These are phyloP conservation scores for Neoitamus cyanurus DNA, from an alignment of 2,888 invertebrate species.

Conservation along the genomic window DNA sequence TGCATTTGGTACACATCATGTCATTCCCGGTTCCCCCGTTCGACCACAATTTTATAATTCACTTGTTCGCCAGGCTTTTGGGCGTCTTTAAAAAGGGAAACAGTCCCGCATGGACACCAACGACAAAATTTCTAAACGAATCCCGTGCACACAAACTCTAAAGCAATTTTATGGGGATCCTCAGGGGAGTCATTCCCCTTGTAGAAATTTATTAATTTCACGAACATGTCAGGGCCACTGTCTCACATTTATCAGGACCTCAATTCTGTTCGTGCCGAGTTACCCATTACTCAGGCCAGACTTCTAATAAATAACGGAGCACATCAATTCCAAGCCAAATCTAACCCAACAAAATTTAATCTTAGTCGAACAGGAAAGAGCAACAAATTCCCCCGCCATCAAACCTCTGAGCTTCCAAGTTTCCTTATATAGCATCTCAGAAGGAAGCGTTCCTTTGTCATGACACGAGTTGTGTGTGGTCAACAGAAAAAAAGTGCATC, in stretches of 20 bases:
- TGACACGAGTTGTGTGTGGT: background rate
- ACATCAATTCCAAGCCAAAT: constrained; percentile 6
- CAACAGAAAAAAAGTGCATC: constrained; percentile 2
- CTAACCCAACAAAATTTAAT: constrained; percentile 19
- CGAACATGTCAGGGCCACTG: background rate
- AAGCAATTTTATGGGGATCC: background rate
- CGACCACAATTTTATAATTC: background rate
- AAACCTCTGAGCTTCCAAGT: background rate
- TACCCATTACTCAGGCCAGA: background rate
- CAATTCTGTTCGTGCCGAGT: background rate
- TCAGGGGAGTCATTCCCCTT: background rate
- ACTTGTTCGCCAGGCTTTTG: background rate
- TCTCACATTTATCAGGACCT: background rate
- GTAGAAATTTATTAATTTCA: constrained; percentile 5
- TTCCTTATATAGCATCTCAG: background rate
- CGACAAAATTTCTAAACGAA: background rate
- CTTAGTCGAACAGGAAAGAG: background rate
- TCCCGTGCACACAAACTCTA: background rate
- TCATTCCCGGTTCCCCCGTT: background rate
- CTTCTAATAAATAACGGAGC: background rate
- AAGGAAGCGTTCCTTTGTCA: background rate
- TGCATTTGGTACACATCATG: background rate
- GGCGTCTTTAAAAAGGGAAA: background rate
- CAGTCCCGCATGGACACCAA: background rate
- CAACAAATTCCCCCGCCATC: background rate